These are phyloP conservation scores for Monarcha castaneiventris DNA, from an alignment of 2,113 vertebrate genomes.

Conservation along the genomic window DNA sequence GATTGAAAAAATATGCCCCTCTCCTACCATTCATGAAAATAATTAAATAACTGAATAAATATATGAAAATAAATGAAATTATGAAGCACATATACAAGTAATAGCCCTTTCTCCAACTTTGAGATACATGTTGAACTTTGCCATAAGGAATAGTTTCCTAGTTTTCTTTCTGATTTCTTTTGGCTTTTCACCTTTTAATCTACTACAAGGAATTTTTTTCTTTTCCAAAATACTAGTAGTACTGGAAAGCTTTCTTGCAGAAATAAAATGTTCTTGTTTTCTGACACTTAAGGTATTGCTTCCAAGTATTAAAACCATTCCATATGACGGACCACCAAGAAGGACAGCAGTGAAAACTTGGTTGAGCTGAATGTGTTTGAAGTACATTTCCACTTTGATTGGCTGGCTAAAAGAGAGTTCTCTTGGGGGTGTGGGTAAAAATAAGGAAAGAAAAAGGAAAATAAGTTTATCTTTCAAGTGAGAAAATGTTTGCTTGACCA, in stretches of 20 bases:
- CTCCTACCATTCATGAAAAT: neutral
- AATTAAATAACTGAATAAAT: neutral
- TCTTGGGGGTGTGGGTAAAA: neutral
- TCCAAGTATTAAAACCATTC: slow-evolving; percentile 65
- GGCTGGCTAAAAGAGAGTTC: neutral
- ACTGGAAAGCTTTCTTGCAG: slow-evolving; percentile 53
- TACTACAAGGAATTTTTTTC: slow-evolving; percentile 28
- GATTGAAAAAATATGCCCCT: neutral
- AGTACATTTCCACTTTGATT: slow-evolving; percentile 1
- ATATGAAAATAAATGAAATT: neutral
- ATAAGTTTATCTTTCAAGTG: neutral
- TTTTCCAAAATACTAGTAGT: slow-evolving; percentile 54
- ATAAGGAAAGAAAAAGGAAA: neutral
- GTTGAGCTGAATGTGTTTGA: neutral
- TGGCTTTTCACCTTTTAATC: slow-evolving; percentile 47
- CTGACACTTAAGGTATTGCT: slow-evolving; percentile 59
- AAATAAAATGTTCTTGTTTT: slow-evolving; percentile 63
- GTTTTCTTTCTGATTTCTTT: slow-evolving; percentile 25
- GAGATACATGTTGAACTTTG: neutral
- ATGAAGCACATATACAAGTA: neutral
- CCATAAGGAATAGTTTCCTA: slow-evolving; percentile 1
- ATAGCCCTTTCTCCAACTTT: neutral
- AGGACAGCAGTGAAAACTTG: slow-evolving; percentile 20
- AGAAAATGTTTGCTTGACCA: neutral
- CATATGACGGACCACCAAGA: slow-evolving; percentile 59